Evolutionary conservation across 2,113 vertebrate species (phyloP).

Genomic region (Tenrec ecaudatus): DNA sequence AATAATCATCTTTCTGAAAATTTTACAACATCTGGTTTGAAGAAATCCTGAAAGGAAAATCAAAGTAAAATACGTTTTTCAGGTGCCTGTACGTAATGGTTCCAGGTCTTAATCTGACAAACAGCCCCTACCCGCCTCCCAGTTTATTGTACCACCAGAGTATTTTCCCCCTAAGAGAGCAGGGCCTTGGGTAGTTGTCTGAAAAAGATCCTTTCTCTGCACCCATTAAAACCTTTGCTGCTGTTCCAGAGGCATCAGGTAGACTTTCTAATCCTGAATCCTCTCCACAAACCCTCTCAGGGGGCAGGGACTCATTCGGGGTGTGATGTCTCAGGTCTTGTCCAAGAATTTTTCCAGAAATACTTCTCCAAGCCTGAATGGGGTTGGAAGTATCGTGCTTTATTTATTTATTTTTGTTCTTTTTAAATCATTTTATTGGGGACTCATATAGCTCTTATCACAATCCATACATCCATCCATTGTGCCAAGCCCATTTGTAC

Average conservation of each 20-base stretch:
- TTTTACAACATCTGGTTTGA: slow-evolving; percentile 58
- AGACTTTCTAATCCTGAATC: background rate
- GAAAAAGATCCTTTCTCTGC: background rate
- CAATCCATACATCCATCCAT: background rate
- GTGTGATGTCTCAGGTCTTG: background rate
- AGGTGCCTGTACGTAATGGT: background rate
- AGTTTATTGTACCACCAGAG: background rate
- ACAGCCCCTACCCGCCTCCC: background rate
- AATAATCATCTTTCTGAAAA: slow-evolving; percentile 78
- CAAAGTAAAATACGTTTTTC: background rate
- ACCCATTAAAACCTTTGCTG: background rate
- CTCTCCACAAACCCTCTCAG: background rate
- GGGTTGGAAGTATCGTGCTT: background rate
- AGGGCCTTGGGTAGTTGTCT: background rate
- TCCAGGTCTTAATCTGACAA: background rate
- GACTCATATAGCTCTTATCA: too few species aligned
- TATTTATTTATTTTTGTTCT: background rate
- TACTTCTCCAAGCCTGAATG: background rate
- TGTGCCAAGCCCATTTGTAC: too few species aligned
- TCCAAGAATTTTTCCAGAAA: slow-evolving; percentile 4
- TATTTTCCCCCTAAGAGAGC: background rate
- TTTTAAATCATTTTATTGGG: too few species aligned
- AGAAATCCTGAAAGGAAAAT: slow-evolving; percentile 53
- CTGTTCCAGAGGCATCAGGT: background rate
- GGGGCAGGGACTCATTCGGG: background rate